Percentiles rank a stretch among this genome's conserved stretches.
These are phyloP conservation scores for Trachops cirrhosus DNA, from an alignment of 2,797 vertebrate species.

Conservation along the genomic window DNA sequence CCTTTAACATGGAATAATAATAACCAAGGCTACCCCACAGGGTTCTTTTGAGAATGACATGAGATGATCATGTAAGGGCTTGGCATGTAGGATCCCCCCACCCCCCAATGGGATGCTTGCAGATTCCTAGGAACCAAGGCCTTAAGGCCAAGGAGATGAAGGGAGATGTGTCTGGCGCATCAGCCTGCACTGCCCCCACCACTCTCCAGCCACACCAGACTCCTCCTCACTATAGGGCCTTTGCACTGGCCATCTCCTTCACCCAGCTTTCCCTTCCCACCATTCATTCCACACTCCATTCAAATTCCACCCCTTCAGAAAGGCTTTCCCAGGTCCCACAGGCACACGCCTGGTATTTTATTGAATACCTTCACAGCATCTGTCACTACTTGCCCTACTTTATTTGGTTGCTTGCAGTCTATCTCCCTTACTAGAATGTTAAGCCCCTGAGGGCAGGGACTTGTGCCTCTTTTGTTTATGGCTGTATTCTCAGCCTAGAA, in stretches of 20 bases:
- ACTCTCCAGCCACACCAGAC: background rate
- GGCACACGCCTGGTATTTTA: background rate
- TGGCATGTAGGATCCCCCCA: background rate
- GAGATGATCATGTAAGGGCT: background rate
- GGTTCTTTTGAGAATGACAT: background rate
- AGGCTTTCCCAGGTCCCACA: background rate
- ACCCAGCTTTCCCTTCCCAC: background rate
- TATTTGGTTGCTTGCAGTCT: background rate
- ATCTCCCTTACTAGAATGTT: background rate
- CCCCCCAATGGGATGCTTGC: background rate
- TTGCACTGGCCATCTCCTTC: background rate
- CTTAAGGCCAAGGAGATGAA: background rate
- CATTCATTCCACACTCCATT: background rate
- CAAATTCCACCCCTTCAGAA: background rate
- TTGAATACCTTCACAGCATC: background rate
- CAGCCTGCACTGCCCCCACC: background rate
- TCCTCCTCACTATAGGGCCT: background rate
- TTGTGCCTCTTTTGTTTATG: background rate
- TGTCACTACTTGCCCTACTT: background rate
- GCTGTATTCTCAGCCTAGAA: slow-evolving; percentile 15
- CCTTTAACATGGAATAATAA: background rate
- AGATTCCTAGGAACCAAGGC: background rate
- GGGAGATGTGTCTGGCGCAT: background rate
- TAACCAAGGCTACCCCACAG: background rate
- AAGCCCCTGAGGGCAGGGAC: background rate